A percentile compares a stretch with the other conserved stretches of the same genome.
These are phyloP conservation scores for Montifringilla adamsi DNA, from an alignment of 2,113 vertebrate species.

Conservation along the genomic window DNA sequence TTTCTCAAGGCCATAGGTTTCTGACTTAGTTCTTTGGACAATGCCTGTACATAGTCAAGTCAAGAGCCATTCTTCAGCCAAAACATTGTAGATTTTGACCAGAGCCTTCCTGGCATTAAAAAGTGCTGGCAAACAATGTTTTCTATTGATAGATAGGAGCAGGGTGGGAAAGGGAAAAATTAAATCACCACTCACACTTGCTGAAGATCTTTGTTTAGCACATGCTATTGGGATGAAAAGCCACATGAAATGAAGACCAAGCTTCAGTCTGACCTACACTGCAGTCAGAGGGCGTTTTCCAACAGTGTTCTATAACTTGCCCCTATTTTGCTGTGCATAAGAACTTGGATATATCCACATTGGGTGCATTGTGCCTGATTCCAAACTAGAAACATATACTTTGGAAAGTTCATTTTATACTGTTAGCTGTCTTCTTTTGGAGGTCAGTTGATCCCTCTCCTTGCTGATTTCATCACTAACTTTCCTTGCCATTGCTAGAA, in stretches of 20 bases:
- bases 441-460: background rate
- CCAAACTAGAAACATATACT: background rate
- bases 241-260: background rate
- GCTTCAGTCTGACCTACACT: background rate
- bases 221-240: background rate
- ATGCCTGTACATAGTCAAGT: background rate
- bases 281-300: background rate
- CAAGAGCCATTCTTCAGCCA: background rate
- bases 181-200: background rate
- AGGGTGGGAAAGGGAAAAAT: background rate
- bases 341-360: background rate
- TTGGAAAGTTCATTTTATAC: background rate
- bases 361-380: background rate
- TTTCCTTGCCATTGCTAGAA: background rate
- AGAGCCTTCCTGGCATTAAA: background rate
- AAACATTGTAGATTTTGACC: background rate
- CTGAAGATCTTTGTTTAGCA: background rate
- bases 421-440: background rate
- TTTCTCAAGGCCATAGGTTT: background rate
- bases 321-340: background rate
- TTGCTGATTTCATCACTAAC: background rate
- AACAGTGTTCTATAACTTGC: fast-evolving
- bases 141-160: background rate
- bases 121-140: background rate
- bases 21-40: background rate